Evolutionary conservation across 2,888 invertebrate species (phyloP), one percentile per base, ranked within the genome.

Genomic region (Adelphocoris suturalis): DNA sequence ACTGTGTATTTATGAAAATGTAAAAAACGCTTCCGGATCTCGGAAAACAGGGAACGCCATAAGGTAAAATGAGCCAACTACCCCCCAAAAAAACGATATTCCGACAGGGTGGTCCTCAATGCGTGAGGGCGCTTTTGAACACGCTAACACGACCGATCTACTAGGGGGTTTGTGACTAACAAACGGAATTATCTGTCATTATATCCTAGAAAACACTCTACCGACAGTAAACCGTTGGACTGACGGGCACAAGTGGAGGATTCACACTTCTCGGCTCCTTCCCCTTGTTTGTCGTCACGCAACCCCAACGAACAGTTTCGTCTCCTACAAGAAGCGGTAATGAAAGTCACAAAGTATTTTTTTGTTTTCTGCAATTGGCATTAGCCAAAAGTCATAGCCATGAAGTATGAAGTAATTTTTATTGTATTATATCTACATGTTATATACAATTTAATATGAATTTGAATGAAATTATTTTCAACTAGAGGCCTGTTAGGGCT

Each of bases 131-230:
- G n/a, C 68, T 23, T 23, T 1, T 76, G 28, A 16, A 46, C 37
- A 47, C 78, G 47, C 47, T 46, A 46, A 13, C 37, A 9, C 47
- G 37, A n/a, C 46, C 19, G 78, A 1, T 16, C 11, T 27, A n/a
- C 75, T 19, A 37, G 46, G 5, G n/a, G 16, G 46, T 14, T 12
- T 37, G 78, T 78, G 78, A 78, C 78, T 78, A 78, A 78, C 46
- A 78, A 68, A 78, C 7, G 46, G 78, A 37, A 78, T 78, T 78
- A 78, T 78, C 78, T 46, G 78, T 78, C 78, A 78, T 78, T 78
- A 78, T 78, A 19, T 14, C 16, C 46, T 78, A 14, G 19, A 5
- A 68, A 46, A 19, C 9, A 78, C 78, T 37, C 78, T 0, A 1
- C 12, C 47, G 76, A 16, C 76, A n/a, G n/a, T 76, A 14, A 78